phyloP scores from a whole-genome alignment of 2,888 invertebrate genomes.

The Euclidia mi region DNA sequence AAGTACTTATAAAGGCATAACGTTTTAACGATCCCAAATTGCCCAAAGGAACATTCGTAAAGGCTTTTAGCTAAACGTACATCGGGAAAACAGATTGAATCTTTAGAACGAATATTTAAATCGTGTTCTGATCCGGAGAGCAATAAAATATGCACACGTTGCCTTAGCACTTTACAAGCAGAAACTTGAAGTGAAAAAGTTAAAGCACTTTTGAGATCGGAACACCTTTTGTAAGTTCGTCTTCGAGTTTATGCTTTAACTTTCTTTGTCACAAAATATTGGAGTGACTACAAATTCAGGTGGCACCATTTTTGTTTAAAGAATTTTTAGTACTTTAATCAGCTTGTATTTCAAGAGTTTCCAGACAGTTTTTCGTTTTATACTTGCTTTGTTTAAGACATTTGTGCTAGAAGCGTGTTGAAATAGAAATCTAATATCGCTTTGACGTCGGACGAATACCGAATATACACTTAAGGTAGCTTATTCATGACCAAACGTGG shows the following conservation, averaged over 20 bases:
- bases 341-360: too few relatives aligned
- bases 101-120: conserved; percentile 13
- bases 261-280: conserved; percentile 13
- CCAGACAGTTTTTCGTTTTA: too few relatives aligned
- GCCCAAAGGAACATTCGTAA: not conserved
- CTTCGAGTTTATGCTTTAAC: too few relatives aligned
- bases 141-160: conserved; percentile 25
- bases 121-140: conserved; percentile 13
- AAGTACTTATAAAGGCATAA: conserved; percentile 18
- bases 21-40: not conserved
- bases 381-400: too few relatives aligned
- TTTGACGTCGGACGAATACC: too few relatives aligned
- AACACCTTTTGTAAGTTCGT: too few relatives aligned
- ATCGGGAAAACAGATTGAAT: conserved; percentile 19
- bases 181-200: too few relatives aligned
- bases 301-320: not conserved
- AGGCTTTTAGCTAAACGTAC: conserved; percentile 12
- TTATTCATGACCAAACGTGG: too few relatives aligned
- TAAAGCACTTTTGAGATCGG: too few relatives aligned
- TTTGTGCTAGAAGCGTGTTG: too few relatives aligned
- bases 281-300: not conserved
- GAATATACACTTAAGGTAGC: too few relatives aligned
- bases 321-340: not conserved
- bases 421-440: too few relatives aligned
- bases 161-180: conserved; percentile 10